These are phyloP conservation scores for Saccopteryx leptura DNA, from an alignment of 2,113 vertebrate species.

Conservation along the genomic window DNA sequence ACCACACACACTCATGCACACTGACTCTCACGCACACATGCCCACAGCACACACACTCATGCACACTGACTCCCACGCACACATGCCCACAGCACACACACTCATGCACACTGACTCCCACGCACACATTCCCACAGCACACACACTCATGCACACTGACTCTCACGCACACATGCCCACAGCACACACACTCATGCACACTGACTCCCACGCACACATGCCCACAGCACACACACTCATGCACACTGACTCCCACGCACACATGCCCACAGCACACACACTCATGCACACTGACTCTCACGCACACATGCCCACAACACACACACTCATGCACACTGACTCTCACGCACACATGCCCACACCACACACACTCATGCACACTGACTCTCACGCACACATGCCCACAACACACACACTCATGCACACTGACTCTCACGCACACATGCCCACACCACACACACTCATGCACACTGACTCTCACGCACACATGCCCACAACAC, in stretches of 20 bases:
- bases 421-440: too few species aligned
- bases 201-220: too few species aligned
- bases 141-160: background rate
- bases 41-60: background rate
- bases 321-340: background rate
- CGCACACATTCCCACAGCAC: background rate
- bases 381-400: too few species aligned
- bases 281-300: too few species aligned
- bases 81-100: background rate
- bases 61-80: background rate
- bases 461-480: too few species aligned
- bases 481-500: too few species aligned
- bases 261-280: background rate
- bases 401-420: too few species aligned
- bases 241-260: background rate
- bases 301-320: background rate
- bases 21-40: too few species aligned
- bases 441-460: too few species aligned
- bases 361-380: background rate
- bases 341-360: background rate
- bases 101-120: too few species aligned
- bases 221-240: background rate
- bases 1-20: background rate
- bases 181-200: background rate
- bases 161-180: background rate